Base-by-base conservation (phyloP, 1,140 invertebrate species). In the Pseudobourletiella spinata region DNA sequence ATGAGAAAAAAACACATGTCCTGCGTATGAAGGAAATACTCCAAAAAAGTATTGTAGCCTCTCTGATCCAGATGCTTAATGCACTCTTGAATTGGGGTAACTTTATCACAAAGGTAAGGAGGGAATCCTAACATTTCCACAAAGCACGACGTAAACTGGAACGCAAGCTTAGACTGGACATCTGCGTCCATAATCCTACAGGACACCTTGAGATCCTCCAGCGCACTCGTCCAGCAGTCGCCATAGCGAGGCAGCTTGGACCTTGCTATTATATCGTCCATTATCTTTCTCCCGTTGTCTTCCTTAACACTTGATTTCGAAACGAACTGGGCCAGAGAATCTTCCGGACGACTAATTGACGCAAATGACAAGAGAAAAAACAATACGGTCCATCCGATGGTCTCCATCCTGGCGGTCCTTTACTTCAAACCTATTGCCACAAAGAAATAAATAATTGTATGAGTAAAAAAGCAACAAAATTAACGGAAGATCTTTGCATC, bases 21-120 rank as follows among this genome's bases (percentile, higher is more conserved):
- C 62, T 82, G 82, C 1, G 83, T 80, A 59, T 86, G 83, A 15
- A 83, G 83, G 69, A 85, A 86, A 71, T 85, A 86, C 68, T 83
- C 79, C 35, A 81, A 80, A 61, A 83, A 84, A 8, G 80, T 81
- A 61, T 75, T 74, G 62, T 84, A 82, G 16, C 81, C 80, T 30
- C 77, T 74, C 63, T 82, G 78, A n/a, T 79, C 74, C 78, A 86
- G 79, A 24, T 72, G 67, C 64, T 73, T 76, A 2, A 84, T 77
- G 71, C 84, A 86, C 30, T 78, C 74, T 26, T 75, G 57, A 18
- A 79, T 64, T 6, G 64, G 43, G 16, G 69, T 28, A 61, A 71
- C 72, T 6, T 67, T 29, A 61, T 79, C 72, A 70, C 84, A 86
- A 3, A 76, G 69, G 67, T 83, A 81, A 2, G 71, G 74, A 11